These are phyloP conservation scores for Chrysolina oricalcia DNA, from an alignment of 2,888 invertebrate species.

Conservation along the genomic window DNA sequence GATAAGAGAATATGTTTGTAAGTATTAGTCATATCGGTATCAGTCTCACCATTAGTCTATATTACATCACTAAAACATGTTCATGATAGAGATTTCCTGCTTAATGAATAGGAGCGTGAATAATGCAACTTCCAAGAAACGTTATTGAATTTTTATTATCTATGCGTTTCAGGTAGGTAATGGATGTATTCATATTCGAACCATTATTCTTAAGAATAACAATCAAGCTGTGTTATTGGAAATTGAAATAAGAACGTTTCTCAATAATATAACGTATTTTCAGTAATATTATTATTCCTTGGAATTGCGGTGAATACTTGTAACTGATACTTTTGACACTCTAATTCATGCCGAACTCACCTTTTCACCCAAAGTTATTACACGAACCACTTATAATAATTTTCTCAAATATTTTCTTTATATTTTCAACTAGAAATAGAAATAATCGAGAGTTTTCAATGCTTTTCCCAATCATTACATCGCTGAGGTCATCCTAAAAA, in stretches of 20 bases:
- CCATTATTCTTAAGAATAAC: not conserved
- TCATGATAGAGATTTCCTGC: not conserved
- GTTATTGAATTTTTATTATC: not conserved
- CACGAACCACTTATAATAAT: too few relatives aligned
- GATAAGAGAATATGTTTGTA: not conserved
- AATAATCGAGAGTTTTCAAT: too few relatives aligned
- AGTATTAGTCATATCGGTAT: not conserved
- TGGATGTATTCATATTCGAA: not conserved
- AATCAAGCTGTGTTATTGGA: not conserved
- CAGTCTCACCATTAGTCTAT: not conserved
- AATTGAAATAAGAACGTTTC: not conserved
- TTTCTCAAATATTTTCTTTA: too few relatives aligned
- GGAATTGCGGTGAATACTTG: too few relatives aligned
- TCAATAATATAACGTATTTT: not conserved
- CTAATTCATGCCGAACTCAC: too few relatives aligned
- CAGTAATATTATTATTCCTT: too few relatives aligned
- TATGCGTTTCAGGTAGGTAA: not conserved
- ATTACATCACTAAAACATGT: constrained; percentile 1
- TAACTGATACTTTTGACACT: too few relatives aligned
- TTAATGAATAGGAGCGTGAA: constrained; percentile 1
- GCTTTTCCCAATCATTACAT: too few relatives aligned
- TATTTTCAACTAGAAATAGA: too few relatives aligned
- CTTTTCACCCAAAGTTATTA: too few relatives aligned
- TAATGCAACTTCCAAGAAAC: constrained; percentile 12
- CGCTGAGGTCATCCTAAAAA: too few relatives aligned